A percentile compares a stretch with the other conserved stretches of the same genome.
phyloP scores from a whole-genome alignment of 2,113 vertebrate species.

The Pterocles gutturalis region DNA sequence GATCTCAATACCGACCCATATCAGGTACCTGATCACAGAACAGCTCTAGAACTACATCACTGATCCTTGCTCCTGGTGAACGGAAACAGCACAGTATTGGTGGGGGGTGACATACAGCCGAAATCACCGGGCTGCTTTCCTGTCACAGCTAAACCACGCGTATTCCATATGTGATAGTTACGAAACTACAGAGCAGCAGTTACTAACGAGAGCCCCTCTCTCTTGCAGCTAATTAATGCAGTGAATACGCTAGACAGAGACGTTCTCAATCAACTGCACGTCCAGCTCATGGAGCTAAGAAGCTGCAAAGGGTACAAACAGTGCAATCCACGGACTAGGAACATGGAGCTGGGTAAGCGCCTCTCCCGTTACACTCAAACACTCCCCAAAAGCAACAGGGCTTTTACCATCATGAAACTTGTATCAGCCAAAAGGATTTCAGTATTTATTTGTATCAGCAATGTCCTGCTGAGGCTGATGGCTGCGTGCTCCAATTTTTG shows the following conservation, averaged over 20 bases:
- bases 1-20: constrained; percentile 95
- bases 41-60: neutral
- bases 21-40: constrained; percentile 81
- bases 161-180: neutral
- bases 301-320: constrained; percentile 94
- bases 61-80: neutral
- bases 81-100: rapidly evolving
- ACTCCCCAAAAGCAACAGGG: neutral
- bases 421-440: neutral
- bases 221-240: constrained; percentile 88
- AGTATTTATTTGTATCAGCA: neutral
- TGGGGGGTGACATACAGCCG: neutral
- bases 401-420: neutral
- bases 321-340: constrained; percentile 87
- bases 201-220: neutral
- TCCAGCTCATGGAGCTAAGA: constrained; percentile 92
- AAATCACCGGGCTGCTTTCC: neutral
- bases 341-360: constrained; percentile 88
- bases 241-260: constrained; percentile 89
- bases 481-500: neutral
- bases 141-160: neutral
- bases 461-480: neutral
- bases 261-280: constrained; percentile 88
- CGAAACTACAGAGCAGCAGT: neutral
- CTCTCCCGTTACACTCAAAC: neutral